Base-by-base conservation (phyloP, 2,888 invertebrate genomes). In the Isoperla grammatica region DNA sequence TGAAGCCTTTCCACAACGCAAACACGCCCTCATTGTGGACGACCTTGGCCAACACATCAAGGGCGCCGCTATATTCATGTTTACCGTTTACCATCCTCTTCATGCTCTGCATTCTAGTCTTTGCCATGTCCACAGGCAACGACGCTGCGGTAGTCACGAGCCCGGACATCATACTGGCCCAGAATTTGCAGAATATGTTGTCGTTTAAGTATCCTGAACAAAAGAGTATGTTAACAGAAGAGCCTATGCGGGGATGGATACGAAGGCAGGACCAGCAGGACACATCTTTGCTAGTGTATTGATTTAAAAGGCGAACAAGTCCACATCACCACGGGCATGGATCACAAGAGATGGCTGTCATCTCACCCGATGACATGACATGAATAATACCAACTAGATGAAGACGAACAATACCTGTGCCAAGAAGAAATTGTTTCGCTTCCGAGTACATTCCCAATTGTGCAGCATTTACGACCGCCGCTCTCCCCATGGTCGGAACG, bases 61-160 rank as follows among this genome's bases (percentile, higher is more conserved):
- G 46, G 63, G 86, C 87, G 66, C 86, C 94, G 64, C 73, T 87
- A 79, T 88, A 95, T 73, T 98, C 96, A 1, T 95, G 88, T 71
- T 87, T 88, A n/a, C 94, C 94, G 73, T 91, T 81, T 42, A 90
- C 78, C 0, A 79, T 29, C n/a, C n/a, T 86, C 73, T 88, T 91
- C 85, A 99, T 98, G 73, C 95, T 99, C 78, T 99, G 99, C 70
- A 99, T 95, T 71, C 95, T 90, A 1, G 98, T 99, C 78, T 99
- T 99, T 57, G 95, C 95, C 73, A 99, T 99, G 76, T 99, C 99
- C 11, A 99, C 92, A 0, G 99, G 99, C 95, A 99, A 95, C 0
- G 97, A 97, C 6, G 95, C 94, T 54, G 90, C 86, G 13, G 99
- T 99, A 55, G 99, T 99, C 65, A 98, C 84, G 19, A 99, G 81